A percentile compares a stretch with the other conserved stretches of the same genome.
Conservation (phyloP, 1,140 invertebrate genomes). For the Diprion similis region DNA sequence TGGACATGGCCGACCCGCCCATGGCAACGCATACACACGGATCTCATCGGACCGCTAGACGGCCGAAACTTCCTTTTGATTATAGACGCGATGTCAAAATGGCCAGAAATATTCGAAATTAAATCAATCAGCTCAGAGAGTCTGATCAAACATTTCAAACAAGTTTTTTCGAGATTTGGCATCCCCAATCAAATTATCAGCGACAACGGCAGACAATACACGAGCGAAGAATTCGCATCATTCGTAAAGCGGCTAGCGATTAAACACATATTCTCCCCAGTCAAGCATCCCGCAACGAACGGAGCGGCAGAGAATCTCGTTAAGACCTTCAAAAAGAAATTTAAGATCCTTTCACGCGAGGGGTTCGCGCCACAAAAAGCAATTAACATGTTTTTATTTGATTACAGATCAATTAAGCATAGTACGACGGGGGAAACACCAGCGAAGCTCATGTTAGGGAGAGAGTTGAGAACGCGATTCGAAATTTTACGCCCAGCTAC, state of each 20-base stretch:
- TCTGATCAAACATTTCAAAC: conserved; percentile 2
- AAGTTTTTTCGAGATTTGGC: conserved; percentile 10
- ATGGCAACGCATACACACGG: conserved; percentile 3
- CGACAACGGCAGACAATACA: conserved; percentile 14
- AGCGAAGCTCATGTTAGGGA: conserved; percentile 19
- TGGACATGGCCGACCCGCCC: neutral
- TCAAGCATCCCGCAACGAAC: conserved; percentile 10
- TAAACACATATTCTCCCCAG: conserved; percentile 11
- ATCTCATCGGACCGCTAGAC: too few relatives aligned
- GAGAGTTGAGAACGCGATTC: conserved; percentile 18
- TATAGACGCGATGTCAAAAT: conserved; percentile 15
- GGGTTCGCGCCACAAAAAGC: conserved; percentile 9
- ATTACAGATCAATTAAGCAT: conserved; percentile 18
- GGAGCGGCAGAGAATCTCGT: neutral
- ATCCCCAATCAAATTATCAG: conserved; percentile 11
- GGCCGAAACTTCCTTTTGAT: neutral
- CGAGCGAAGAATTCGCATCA: conserved; percentile 16
- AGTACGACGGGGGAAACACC: conserved; percentile 13
- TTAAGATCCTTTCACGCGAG: conserved; percentile 1
- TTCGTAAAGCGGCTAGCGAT: neutral
- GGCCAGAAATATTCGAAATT: conserved; percentile 13
- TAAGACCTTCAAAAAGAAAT: conserved; percentile 12
- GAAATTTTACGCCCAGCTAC: neutral
- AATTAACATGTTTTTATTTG: conserved; percentile 17
- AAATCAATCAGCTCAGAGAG: conserved; percentile 8